A percentile compares a stretch with the other conserved stretches of the same genome.
Conservation (phyloP, 1,140 invertebrate species). For the Rhagoletis pomonella region DNA sequence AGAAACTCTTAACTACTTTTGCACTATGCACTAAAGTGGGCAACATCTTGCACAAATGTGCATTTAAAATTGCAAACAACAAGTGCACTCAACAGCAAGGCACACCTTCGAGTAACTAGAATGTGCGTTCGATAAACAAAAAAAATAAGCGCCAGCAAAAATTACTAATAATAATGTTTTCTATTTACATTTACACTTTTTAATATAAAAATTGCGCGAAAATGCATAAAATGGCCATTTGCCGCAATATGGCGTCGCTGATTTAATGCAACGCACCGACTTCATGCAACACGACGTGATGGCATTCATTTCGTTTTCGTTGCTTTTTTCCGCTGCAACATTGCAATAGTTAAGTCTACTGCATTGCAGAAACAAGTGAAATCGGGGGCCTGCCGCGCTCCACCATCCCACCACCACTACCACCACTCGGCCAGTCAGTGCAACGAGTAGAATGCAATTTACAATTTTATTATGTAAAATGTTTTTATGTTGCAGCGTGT, state of each 20-base stretch:
- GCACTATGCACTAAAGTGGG: not conserved
- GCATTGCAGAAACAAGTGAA: not conserved
- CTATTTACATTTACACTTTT: slow-evolving; percentile 51
- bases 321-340: not conserved
- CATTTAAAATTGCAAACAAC: slow-evolving; percentile 43
- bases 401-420: not conserved
- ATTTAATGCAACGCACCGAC: not conserved
- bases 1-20: not conserved
- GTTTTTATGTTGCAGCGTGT: slow-evolving; percentile 49
- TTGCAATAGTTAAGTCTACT: not conserved
- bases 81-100: not conserved
- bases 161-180: slow-evolving; percentile 50
- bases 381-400: not conserved
- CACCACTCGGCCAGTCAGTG: not conserved
- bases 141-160: slow-evolving; percentile 17
- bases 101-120: slow-evolving; percentile 12
- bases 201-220: slow-evolving; percentile 50
- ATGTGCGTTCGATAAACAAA: not conserved
- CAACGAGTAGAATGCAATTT: slow-evolving; percentile 29
- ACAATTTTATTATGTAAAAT: slow-evolving; percentile 48
- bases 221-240: slow-evolving; percentile 51
- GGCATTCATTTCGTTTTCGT: slow-evolving; percentile 22
- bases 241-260: slow-evolving; percentile 32
- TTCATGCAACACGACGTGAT: not conserved
- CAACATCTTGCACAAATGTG: slow-evolving; percentile 45